These are phyloP conservation scores for Pyrocoelia pectoralis DNA, from an alignment of 2,888 invertebrate genomes.

Conservation along the genomic window DNA sequence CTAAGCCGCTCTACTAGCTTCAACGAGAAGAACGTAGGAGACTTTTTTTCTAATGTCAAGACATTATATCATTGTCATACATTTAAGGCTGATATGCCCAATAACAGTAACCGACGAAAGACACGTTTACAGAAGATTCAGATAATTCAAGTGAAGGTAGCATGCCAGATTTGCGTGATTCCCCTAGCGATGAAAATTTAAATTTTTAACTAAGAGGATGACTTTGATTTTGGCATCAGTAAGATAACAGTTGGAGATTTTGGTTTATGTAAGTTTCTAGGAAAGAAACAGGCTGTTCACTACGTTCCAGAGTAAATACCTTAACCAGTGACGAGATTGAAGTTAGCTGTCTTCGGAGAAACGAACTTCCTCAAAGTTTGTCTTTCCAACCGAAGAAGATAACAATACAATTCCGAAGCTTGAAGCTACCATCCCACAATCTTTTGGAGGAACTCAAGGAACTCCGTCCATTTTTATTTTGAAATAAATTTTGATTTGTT, in stretches of 20 bases:
- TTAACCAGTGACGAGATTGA: not conserved
- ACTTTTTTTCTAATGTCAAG: too few relatives aligned
- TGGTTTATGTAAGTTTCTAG: not conserved
- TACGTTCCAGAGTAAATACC: not conserved
- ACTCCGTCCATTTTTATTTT: not conserved
- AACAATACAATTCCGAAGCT: not conserved
- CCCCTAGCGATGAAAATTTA: not conserved
- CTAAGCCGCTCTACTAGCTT: too few relatives aligned
- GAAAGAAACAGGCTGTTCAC: not conserved
- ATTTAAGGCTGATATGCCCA: too few relatives aligned
- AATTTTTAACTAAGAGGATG: not conserved
- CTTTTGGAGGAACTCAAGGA: not conserved
- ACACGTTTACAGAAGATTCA: not conserved
- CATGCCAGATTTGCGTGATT: not conserved
- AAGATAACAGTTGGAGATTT: not conserved
- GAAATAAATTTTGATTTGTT: not conserved
- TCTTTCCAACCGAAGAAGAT: conserved; percentile 5
- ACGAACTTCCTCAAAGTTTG: conserved; percentile 4
- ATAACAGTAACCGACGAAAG: not conserved
- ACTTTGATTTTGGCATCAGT: not conserved
- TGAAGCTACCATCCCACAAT: conserved; percentile 6
- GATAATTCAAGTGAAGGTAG: not conserved
- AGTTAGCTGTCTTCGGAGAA: not conserved
- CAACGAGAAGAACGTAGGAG: too few relatives aligned
- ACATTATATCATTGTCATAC: too few relatives aligned